Base-by-base conservation (phyloP, 2,797 vertebrate genomes). In the Apogon talboti region DNA sequence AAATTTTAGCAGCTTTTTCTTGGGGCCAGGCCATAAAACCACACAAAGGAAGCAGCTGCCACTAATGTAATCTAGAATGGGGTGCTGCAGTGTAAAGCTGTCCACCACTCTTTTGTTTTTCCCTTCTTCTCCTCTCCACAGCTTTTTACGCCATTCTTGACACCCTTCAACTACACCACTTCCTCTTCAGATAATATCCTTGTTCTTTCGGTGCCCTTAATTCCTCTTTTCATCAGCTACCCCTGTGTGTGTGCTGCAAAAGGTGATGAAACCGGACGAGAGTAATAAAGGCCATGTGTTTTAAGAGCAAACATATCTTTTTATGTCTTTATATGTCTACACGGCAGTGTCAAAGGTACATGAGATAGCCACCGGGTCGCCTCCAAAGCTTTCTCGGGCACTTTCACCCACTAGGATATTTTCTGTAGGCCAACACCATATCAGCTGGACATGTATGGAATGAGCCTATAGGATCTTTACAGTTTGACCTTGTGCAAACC, bases 1-100 rank as follows among this genome's bases (percentile, higher is more conserved):
- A 96, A 95, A 95, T 96, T 96, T 96, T 95, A 95, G 95, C 90
- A 93, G 86, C 89, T 91, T 94, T 96, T 95, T 92, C 85, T 91
- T 78, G 78, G 80, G 94, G 89, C 92, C 92, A 91, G 92, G 76
- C 87, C 88, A 92, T 90, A 91, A 92, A 90, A 88, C 88, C 87
- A 91, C 92, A 96, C 94, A 95, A 96, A 95, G 92, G 94, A 87
- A 95, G 87, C 95, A 95, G 94, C 95, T 96, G 95, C 91, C 18
- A 71, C 94, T 94, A 94, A 94, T 93, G 91, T 94, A 94, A 95
- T 93, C 92, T 93, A 92, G 82, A 90, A 91, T 85, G 83, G 83
- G 88, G 76, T 84, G 84, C 85, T 73, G 88, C 83, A 74, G 88
- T 82, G 79, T 86, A 86, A 91, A 89, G 90, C 89, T 91, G 89